Evolutionary conservation across 2,113 vertebrate genomes (phyloP).

Genomic region (Mixornis gularis): DNA sequence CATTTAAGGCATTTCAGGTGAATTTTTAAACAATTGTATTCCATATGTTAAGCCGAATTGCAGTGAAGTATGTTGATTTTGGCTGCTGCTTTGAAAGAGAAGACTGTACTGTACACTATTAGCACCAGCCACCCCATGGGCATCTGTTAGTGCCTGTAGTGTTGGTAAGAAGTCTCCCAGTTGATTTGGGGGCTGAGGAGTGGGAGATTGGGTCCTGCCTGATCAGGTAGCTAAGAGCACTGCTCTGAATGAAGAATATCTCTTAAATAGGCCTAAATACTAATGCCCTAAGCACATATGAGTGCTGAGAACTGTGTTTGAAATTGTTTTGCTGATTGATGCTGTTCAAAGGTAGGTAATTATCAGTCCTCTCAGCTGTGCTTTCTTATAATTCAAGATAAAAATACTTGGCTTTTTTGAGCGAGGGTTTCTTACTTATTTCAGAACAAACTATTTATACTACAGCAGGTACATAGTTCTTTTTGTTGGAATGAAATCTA

Average conservation of each 20-base stretch:
- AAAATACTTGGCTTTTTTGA: fast-evolving
- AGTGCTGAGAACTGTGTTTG: background rate
- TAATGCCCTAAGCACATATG: background rate
- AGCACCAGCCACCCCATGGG: background rate
- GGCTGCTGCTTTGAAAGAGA: background rate
- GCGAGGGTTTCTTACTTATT: background rate
- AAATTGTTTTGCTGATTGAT: background rate
- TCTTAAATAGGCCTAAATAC: background rate
- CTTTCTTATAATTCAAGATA: background rate
- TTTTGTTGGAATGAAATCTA: background rate
- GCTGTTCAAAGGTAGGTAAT: background rate
- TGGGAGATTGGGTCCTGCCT: background rate
- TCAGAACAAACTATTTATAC: background rate
- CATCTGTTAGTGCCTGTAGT: background rate
- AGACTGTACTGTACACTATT: background rate
- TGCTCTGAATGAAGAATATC: background rate
- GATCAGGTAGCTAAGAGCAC: background rate
- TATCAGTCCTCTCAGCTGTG: background rate
- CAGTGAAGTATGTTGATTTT: background rate
- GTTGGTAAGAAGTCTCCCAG: background rate
- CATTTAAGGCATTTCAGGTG: background rate
- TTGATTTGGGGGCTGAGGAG: background rate
- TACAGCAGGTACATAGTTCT: background rate
- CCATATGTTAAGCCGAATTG: background rate
- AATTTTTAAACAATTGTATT: background rate